Evolutionary conservation across 2,888 invertebrate genomes (phyloP), one percentile per base, ranked within the genome.

Genomic region (Heliconius hortense): DNA sequence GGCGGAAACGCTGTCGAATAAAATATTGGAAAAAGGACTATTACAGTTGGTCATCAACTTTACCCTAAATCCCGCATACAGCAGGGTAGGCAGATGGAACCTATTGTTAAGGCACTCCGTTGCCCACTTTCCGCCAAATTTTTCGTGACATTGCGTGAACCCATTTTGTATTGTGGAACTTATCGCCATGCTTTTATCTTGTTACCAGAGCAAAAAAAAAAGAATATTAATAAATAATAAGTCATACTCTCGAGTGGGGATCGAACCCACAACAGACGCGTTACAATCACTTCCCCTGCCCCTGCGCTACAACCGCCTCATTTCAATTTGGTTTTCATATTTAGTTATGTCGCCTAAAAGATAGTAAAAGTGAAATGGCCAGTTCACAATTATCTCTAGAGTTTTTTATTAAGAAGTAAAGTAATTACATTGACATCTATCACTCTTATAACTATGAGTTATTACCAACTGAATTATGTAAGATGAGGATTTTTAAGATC

Each of bases 401-500:
- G 18, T 10, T 31, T 63, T 21, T 63, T 28, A 31, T 21, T 35
- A 31, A 28, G 28, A 63, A 63, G 31, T 21, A 31, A 63, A 63
- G 18, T 26, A 60, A 60, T 35, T 35, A 35, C 35, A 64, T 66
- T 66, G 39, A 66, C 64, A 39, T 66, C 39, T 66, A 66, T 66
- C 64, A 66, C 24, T 66, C 24, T 66, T 39, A 66, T 0, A 35
- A 39, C 35, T 66, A 39, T 66, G 39, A 66, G 24, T 66, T 39
- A 66, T 66, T 66, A 66, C 64, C n/a, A 39, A 7, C 24, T 24
- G 13, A 66, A 66, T 66, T 39, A 66, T 39, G 39, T 66, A 39
- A 66, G 64, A 66, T 24, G 39, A 24, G 39, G 64, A 24, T 66
- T 66, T 66, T 66, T 66, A 35, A 66, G 64, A 66, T 66, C 64